These are phyloP conservation scores for Habroteleia sp. DNA, from an alignment of 2,888 invertebrate genomes.

Conservation along the genomic window DNA sequence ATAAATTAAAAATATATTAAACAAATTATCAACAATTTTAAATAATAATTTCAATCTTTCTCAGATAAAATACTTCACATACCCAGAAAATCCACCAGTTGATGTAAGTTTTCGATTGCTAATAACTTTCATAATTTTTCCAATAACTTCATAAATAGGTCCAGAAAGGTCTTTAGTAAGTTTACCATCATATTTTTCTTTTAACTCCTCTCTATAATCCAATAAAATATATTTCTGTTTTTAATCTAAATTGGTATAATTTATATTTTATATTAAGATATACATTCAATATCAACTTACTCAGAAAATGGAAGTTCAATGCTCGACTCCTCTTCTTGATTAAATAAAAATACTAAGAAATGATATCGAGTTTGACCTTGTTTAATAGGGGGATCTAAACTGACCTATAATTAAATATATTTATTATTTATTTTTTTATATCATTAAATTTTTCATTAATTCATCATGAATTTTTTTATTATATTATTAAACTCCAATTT, in stretches of 20 bases:
- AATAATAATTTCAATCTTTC: too few relatives aligned
- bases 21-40: conserved; percentile 9
- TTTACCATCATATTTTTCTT: conserved; percentile 96
- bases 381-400: conserved; percentile 99
- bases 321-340: conserved; percentile 95
- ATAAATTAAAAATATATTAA: conserved; percentile 1
- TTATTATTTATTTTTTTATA: neutral
- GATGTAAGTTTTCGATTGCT: conserved; percentile 97
- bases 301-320: conserved; percentile 95
- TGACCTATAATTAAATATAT: conserved; percentile 81
- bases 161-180: conserved; percentile 94
- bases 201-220: conserved; percentile 88
- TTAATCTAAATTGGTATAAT: conserved; percentile 1
- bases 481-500: too few relatives aligned
- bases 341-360: conserved; percentile 96
- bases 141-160: conserved; percentile 96
- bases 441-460: neutral
- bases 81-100: conserved; percentile 96
- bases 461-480: neutral
- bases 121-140: conserved; percentile 97
- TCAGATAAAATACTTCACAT: too few relatives aligned
- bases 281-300: too few relatives aligned
- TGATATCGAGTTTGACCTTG: conserved; percentile 99
- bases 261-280: conserved; percentile 1
- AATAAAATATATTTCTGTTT: neutral